These are phyloP conservation scores for Aleiodes sp. DNA, from an alignment of 1,140 invertebrate genomes.

Conservation along the genomic window DNA sequence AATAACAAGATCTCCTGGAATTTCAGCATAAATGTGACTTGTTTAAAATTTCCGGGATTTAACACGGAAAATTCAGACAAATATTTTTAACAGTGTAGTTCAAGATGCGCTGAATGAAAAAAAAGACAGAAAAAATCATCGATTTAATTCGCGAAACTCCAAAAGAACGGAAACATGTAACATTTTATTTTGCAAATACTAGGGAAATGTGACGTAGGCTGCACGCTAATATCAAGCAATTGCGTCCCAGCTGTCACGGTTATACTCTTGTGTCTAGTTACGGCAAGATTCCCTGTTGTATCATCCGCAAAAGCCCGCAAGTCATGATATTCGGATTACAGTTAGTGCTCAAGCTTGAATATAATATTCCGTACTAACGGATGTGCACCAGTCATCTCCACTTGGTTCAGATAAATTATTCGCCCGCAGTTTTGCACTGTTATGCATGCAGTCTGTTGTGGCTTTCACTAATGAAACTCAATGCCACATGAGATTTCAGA, in stretches of 20 bases:
- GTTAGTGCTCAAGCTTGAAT: not conserved
- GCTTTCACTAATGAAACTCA: constrained; percentile 6
- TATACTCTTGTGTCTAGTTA: constrained; percentile 9
- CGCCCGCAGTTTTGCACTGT: not conserved
- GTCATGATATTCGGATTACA: constrained; percentile 10
- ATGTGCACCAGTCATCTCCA: constrained; percentile 1
- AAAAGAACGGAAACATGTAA: not conserved
- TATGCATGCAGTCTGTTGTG: not conserved
- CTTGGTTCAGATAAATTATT: constrained; percentile 9
- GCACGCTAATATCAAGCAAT: not conserved
- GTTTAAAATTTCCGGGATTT: too few species aligned
- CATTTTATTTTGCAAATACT: not conserved
- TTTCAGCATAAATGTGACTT: too few species aligned
- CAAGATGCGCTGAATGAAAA: not conserved
- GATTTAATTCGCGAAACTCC: constrained; percentile 7
- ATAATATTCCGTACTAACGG: not conserved
- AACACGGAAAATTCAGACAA: too few species aligned
- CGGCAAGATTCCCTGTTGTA: not conserved
- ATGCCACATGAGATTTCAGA: constrained; percentile 5
- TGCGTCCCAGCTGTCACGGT: not conserved
- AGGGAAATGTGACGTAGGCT: not conserved
- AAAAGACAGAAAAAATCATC: too few species aligned
- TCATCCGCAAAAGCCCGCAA: constrained; percentile 8
- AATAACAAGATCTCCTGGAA: too few species aligned
- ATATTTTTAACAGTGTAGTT: not conserved